Conservation (phyloP, 1,140 invertebrate species). For the Euglossa dilemma region DNA sequence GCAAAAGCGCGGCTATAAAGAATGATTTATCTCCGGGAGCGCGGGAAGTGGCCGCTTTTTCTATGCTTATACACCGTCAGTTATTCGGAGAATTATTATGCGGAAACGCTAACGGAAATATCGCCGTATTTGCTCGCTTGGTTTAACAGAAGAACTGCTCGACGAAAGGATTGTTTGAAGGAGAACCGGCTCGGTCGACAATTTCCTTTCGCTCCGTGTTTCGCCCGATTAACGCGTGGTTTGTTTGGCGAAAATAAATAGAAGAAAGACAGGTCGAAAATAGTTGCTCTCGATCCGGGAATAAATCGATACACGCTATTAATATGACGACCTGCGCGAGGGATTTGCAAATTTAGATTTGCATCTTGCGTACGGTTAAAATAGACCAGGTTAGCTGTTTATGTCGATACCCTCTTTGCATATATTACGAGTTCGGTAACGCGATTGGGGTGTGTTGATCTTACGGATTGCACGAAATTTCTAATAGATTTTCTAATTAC, state of each 20-base stretch:
- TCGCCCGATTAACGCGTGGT: background rate
- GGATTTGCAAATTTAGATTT: conserved; percentile 5
- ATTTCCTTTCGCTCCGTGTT: background rate
- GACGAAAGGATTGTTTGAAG: too few relatives aligned
- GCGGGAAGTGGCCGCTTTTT: conserved; percentile 22
- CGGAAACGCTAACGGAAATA: conserved; percentile 16
- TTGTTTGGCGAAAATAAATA: too few relatives aligned
- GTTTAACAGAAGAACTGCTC: background rate
- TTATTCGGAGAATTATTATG: conserved; percentile 33
- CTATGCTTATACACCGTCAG: conserved; percentile 1
- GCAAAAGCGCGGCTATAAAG: conserved; percentile 35
- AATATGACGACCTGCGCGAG: background rate
- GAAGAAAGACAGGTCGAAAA: background rate
- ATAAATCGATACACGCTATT: conserved; percentile 16
- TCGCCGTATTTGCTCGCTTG: background rate
- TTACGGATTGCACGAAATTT: background rate
- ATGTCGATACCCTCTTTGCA: background rate
- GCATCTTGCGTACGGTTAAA: conserved; percentile 14
- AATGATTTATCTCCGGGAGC: conserved; percentile 35
- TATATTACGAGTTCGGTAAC: background rate
- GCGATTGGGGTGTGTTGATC: background rate
- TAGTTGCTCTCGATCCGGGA: background rate
- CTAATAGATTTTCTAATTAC: too few relatives aligned
- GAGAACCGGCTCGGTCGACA: background rate
- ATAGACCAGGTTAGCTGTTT: background rate